Base-by-base conservation (phyloP, 2,888 invertebrate species). In the Oligia strigilis region DNA sequence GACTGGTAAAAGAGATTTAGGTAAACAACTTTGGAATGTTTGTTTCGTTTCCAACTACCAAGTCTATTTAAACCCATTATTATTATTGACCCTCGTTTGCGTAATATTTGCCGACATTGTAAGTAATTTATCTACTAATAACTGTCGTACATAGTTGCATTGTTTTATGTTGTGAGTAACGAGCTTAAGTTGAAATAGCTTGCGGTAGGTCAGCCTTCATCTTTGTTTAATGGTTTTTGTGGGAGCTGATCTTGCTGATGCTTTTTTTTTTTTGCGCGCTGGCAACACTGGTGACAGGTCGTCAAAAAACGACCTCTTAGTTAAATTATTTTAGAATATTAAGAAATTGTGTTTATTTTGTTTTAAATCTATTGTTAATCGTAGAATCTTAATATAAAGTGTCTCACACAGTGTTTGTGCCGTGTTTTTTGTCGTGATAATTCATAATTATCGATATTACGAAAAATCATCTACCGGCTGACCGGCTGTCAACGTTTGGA, bases 121-220 rank as follows among this genome's bases (percentile, higher is more conserved):
- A 60, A 43, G 23, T 71, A 71, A 75, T 80, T 36, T 83, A 79
- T 79, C 40, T 65, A 64, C 60, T n/a, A 76, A 74, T 83, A 79
- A 73, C 58, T 71, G 13, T 40, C 8, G 64, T 62, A 77, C 72
- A 65, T 65, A 77, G 75, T 83, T 76, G 71, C 67, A 72, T 67
- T 80, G 80, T 83, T 80, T 80, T 74, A 70, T 79, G 72, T 85
- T 55, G 40, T 58, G 64, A 58, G 55, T 62, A 40, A 29, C 62
- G 0, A 0, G 14, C 52, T 60, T 17, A 65, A 80, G 14, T 58
- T 60, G 19, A 65, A 80, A 76, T 73, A 83, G 36, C n/a, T 74
- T 85, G 83, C 23, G 87, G 80, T 80, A 85, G 85, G 87, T 85
- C 85, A 76, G 75, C 17, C 66, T 60, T 60, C 36, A 11, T 64